Evolutionary conservation across 1,140 invertebrate genomes (phyloP).

Genomic region (Diploscapter pachys): DNA sequence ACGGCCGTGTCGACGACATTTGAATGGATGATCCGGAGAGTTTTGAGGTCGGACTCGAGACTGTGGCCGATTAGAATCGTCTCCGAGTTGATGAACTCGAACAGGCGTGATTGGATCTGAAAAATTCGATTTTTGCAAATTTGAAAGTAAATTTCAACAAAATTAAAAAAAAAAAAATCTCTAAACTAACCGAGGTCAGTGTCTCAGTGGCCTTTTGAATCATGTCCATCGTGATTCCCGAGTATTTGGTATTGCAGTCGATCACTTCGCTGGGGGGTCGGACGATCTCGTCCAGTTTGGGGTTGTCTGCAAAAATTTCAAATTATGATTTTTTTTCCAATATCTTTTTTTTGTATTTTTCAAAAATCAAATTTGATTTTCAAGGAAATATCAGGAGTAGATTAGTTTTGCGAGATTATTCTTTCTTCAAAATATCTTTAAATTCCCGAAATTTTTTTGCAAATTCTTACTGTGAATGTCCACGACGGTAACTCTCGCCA

Average conservation of each 20-base stretch:
- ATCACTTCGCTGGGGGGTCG: conserved; percentile 59
- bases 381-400: too few relatives aligned
- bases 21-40: conserved; percentile 68
- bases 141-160: background rate
- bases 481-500: conserved; percentile 77
- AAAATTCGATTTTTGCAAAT: background rate
- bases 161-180: background rate
- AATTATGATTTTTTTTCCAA: background rate
- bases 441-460: background rate
- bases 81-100: conserved; percentile 38
- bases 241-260: conserved; percentile 55
- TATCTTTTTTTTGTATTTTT: too few relatives aligned
- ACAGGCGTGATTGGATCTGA: conserved; percentile 27
- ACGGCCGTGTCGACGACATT: conserved; percentile 90
- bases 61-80: conserved; percentile 80
- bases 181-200: conserved; percentile 15
- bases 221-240: conserved; percentile 35
- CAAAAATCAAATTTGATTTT: too few relatives aligned
- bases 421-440: background rate
- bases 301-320: background rate
- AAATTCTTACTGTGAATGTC: conserved; percentile 65
- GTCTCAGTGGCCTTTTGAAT: conserved; percentile 21
- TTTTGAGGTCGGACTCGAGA: conserved; percentile 90
- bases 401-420: too few relatives aligned
- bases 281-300: conserved; percentile 40